Evolutionary conservation across 2,113 vertebrate genomes (phyloP).

Genomic region (Eurystomus gularis): DNA sequence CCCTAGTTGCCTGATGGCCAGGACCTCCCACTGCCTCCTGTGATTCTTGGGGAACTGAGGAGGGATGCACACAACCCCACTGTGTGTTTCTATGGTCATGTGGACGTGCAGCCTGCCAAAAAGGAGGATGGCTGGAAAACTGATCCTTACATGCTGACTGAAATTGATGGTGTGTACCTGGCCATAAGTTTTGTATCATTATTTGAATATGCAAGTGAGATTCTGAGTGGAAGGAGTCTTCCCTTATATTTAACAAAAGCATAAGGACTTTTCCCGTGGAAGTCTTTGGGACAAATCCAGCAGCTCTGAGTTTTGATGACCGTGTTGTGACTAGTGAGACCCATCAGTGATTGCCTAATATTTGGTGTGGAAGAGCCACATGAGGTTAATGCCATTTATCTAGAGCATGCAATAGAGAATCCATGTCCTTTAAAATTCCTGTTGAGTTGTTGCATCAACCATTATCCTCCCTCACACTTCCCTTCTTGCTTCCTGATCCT

Average conservation of each 20-base stretch:
- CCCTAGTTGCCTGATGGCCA: conserved; percentile 78
- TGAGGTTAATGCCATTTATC: neutral
- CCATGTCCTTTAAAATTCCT: neutral
- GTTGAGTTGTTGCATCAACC: neutral
- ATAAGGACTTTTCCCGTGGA: neutral
- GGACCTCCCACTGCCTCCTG: conserved; percentile 79
- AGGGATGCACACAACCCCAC: conserved; percentile 80
- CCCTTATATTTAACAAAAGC: neutral
- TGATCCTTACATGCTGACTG: conserved; percentile 84
- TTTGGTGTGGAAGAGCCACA: neutral
- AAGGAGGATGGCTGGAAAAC: conserved; percentile 86
- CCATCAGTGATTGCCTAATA: neutral
- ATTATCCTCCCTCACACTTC: accelerated
- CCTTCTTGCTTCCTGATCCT: neutral
- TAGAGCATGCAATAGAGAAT: neutral
- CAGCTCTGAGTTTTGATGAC: neutral
- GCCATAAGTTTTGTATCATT: neutral
- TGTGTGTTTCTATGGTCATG: conserved; percentile 88
- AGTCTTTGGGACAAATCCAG: neutral
- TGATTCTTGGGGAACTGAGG: conserved; percentile 84
- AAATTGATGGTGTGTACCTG: conserved; percentile 78
- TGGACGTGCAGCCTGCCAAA: conserved; percentile 90
- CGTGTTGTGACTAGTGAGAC: neutral
- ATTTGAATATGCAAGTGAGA: neutral
- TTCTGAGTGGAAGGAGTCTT: neutral